These are phyloP conservation scores for Heliconius nattereri DNA, from an alignment of 1,140 invertebrate species.

Conservation along the genomic window DNA sequence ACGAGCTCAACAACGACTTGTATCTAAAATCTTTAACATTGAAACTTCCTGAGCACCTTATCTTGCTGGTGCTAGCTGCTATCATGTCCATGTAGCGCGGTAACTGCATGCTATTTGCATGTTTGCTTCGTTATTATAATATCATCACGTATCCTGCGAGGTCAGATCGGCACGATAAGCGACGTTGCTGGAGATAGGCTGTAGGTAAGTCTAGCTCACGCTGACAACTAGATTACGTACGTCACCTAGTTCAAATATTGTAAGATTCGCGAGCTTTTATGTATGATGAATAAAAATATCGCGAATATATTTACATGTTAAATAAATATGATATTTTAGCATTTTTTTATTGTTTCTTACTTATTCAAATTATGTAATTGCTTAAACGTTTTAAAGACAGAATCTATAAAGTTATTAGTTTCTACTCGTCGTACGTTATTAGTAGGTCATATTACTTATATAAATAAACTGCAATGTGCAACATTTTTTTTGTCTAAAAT, in stretches of 20 bases:
- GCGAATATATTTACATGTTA: too few relatives aligned
- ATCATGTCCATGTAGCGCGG: conserved; percentile 39
- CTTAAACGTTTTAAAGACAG: too few relatives aligned
- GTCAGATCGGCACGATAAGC: conserved; percentile 58
- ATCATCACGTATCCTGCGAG: conserved; percentile 52
- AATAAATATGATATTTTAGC: too few relatives aligned
- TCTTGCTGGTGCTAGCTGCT: conserved; percentile 35
- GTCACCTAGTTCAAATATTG: neutral
- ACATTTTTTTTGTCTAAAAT: neutral
- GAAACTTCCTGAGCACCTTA: conserved; percentile 37
- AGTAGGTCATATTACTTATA: neutral
- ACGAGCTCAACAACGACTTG: neutral
- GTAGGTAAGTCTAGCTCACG: conserved; percentile 37
- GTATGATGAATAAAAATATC: neutral
- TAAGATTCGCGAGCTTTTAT: neutral
- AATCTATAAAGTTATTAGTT: too few relatives aligned
- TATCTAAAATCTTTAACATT: conserved; percentile 36
- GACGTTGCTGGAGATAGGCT: conserved; percentile 41
- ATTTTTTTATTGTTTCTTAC: too few relatives aligned
- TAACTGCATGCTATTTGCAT: conserved; percentile 41
- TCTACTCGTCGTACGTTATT: too few relatives aligned
- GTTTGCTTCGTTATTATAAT: conserved; percentile 47
- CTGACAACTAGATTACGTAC: conserved; percentile 39
- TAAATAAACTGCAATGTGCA: neutral
- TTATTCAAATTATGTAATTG: too few relatives aligned